These are phyloP conservation scores for Synanthedon formicaeformis DNA, from an alignment of 2,888 invertebrate species.

Conservation along the genomic window DNA sequence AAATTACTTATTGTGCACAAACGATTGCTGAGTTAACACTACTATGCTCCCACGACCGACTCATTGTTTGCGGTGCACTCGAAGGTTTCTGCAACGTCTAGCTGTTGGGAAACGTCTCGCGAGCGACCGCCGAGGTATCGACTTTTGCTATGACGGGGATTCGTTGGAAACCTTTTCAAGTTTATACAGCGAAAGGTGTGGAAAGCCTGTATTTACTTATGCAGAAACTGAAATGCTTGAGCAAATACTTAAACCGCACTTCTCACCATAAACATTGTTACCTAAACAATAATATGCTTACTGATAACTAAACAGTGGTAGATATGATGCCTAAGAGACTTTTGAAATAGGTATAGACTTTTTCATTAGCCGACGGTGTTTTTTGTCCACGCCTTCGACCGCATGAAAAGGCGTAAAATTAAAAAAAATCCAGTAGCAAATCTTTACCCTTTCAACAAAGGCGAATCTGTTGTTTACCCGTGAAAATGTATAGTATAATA, in stretches of 20 bases:
- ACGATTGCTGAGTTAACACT: slow-evolving; percentile 34
- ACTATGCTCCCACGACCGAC: slow-evolving; percentile 53
- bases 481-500: too few species aligned
- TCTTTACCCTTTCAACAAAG: too few species aligned
- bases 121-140: slow-evolving; percentile 23
- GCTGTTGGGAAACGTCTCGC: slow-evolving; percentile 44
- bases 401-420: too few species aligned
- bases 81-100: slow-evolving; percentile 60
- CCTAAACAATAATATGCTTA: not conserved
- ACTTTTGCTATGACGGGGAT: slow-evolving; percentile 47
- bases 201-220: slow-evolving; percentile 41
- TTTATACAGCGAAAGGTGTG: slow-evolving; percentile 58
- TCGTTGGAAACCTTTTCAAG: slow-evolving; percentile 54
- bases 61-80: slow-evolving; percentile 61
- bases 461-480: too few species aligned
- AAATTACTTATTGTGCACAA: slow-evolving; percentile 40
- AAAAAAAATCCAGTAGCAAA: too few species aligned
- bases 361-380: too few species aligned
- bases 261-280: not conserved
- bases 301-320: not conserved
- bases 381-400: too few species aligned
- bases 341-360: too few species aligned
- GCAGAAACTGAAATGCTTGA: slow-evolving; percentile 13
- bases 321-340: too few species aligned
- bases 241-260: slow-evolving; percentile 12